phyloP scores from a whole-genome alignment of 64 coral and sea anemone genomes.

The Actinia equina region DNA sequence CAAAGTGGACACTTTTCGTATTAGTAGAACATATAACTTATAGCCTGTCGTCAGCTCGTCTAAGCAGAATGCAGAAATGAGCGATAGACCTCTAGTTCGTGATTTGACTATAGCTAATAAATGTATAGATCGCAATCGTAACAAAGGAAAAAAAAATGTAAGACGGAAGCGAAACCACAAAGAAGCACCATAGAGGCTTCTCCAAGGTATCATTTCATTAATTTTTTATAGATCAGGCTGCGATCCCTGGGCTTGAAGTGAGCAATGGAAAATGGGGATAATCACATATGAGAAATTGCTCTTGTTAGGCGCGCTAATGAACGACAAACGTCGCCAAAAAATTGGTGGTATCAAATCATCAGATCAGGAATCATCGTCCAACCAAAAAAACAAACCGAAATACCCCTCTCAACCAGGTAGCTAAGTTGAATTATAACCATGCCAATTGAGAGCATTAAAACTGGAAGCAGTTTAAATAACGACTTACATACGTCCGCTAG shows the following conservation, averaged over 20 bases:
- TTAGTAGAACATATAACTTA: no score
- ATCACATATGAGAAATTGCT: constrained; percentile 70
- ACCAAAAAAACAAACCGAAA: no score
- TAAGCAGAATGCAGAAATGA: no score
- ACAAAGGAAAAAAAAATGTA: background rate
- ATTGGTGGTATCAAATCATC: background rate
- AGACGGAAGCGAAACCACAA: background rate
- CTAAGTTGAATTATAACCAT: background rate
- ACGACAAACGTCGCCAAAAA: constrained; percentile 33
- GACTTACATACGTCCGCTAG: no score
- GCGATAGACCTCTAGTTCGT: no score
- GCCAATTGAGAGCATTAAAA: no score
- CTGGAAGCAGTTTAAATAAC: no score
- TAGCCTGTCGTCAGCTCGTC: no score
- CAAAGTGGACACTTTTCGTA: no score
- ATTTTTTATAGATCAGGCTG: constrained; percentile 68
- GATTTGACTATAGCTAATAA: no score
- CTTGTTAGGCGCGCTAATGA: constrained; percentile 44
- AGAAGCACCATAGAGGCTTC: background rate
- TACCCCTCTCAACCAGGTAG: constrained; percentile 74
- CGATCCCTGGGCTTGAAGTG: constrained; percentile 75
- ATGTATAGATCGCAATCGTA: no score
- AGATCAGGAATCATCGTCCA: constrained; percentile 49
- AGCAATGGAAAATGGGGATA: constrained; percentile 94
- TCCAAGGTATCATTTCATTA: background rate